Evolutionary conservation across 2,888 invertebrate species (phyloP).

Genomic region (Pachliopta kotzebuea): DNA sequence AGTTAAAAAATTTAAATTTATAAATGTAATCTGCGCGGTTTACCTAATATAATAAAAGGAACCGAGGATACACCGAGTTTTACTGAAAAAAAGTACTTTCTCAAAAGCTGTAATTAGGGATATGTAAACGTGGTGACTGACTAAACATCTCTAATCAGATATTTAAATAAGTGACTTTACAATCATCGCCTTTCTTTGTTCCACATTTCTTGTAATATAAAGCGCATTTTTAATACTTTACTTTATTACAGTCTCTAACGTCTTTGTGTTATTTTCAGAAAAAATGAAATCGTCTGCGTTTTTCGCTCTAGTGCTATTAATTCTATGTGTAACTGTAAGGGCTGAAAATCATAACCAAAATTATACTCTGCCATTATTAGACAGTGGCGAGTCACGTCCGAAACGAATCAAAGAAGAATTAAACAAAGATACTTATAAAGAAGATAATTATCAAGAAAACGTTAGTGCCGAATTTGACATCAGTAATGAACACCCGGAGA

Average conservation of each 20-base stretch:
- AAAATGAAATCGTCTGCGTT: slow-evolving; percentile 55
- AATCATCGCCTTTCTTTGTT: slow-evolving; percentile 64
- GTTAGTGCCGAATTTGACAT: slow-evolving; percentile 34
- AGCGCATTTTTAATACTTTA: slow-evolving; percentile 31
- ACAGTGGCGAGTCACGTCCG: slow-evolving; percentile 44
- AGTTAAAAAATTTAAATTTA: too few relatives aligned
- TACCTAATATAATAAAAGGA: too few relatives aligned
- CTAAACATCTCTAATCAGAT: slow-evolving; percentile 38
- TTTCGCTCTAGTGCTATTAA: slow-evolving; percentile 48
- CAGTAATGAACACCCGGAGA: slow-evolving; percentile 32
- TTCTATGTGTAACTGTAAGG: slow-evolving; percentile 46
- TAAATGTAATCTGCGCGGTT: too few relatives aligned
- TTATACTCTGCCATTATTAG: slow-evolving; percentile 37
- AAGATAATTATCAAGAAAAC: slow-evolving; percentile 40
- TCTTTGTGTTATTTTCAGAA: slow-evolving; percentile 49
- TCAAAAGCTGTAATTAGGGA: not conserved
- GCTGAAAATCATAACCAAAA: slow-evolving; percentile 43
- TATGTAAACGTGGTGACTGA: not conserved
- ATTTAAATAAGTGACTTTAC: slow-evolving; percentile 40
- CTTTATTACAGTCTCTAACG: slow-evolving; percentile 33
- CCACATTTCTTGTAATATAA: slow-evolving; percentile 58
- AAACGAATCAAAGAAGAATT: slow-evolving; percentile 35
- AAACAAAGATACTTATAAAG: slow-evolving; percentile 44
- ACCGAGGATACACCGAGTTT: too few relatives aligned
- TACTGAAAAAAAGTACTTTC: too few relatives aligned